These are phyloP conservation scores for Taurulus bubalis DNA, from an alignment of 2,113 vertebrate species.

Conservation along the genomic window DNA sequence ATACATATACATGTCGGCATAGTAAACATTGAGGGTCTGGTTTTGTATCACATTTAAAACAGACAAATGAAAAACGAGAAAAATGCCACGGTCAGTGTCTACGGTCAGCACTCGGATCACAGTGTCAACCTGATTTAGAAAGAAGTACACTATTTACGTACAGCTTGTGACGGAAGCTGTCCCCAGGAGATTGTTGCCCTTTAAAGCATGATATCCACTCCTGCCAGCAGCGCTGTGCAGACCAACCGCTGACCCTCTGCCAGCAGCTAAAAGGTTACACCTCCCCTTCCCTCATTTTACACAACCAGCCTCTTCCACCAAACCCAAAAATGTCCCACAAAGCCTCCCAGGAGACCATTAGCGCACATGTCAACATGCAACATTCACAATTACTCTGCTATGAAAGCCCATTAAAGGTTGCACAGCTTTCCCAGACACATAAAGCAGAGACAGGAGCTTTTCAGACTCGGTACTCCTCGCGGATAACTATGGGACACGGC, in stretches of 20 bases:
- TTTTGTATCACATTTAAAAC: slow-evolving; percentile 7
- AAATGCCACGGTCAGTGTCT: slow-evolving; percentile 36
- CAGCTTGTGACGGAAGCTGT: slow-evolving; percentile 61
- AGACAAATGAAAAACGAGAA: slow-evolving; percentile 16
- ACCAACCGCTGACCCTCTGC: slow-evolving; percentile 63
- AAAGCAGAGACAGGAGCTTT: slow-evolving; percentile 46
- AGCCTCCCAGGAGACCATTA: slow-evolving; percentile 71
- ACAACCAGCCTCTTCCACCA: slow-evolving; percentile 50
- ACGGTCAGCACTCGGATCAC: slow-evolving; percentile 35
- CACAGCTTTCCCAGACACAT: slow-evolving; percentile 44
- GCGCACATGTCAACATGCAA: slow-evolving; percentile 75
- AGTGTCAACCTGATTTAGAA: slow-evolving; percentile 58
- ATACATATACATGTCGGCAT: slow-evolving; percentile 17
- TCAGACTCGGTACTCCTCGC: slow-evolving; percentile 32
- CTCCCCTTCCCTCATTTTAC: slow-evolving; percentile 34
- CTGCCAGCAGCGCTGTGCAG: slow-evolving; percentile 39
- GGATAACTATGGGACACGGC: slow-evolving; percentile 43
- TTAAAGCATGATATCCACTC: slow-evolving; percentile 68
- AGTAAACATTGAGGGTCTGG: background rate
- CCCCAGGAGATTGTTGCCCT: slow-evolving; percentile 70
- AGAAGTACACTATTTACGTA: slow-evolving; percentile 43
- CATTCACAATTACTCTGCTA: slow-evolving; percentile 69
- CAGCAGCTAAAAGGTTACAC: slow-evolving; percentile 72
- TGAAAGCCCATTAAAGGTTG: slow-evolving; percentile 70
- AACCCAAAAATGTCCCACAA: slow-evolving; percentile 47